Evolutionary conservation across 2,113 vertebrate genomes (phyloP), one percentile per base, ranked within the genome.

Genomic region (Cyprinodon tularosa): DNA sequence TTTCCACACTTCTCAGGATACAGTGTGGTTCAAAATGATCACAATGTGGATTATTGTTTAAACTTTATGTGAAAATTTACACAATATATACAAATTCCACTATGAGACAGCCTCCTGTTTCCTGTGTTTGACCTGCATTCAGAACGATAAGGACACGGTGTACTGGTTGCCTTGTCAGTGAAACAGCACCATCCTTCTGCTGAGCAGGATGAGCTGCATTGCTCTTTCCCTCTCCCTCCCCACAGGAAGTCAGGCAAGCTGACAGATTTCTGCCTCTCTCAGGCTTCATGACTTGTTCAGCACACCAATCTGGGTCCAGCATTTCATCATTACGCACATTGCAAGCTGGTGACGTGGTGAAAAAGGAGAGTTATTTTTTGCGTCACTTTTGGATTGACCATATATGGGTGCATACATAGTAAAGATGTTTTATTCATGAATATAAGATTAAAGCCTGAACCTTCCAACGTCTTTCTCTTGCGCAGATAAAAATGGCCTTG

Each of bases 311-410:
- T 73, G 88, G 59, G 66, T 77, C 59, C 61, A 1, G 68, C 79
- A 71, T 82, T 85, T 89, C 80, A 74, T 88, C 74, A 66, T 88
- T 91, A 84, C 91, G 92, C 90, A 92, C 85, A 61, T 61, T 44
- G 48, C 53, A 78, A 74, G 82, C 42, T 67, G 61, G 10, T 94
- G 93, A 94, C 92, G 93, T 90, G 90, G 48, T 53, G 29, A 84
- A 72, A 83, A 80, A 78, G 78, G 86, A 80, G 72, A 73, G 72
- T 65, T 62, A 10, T 81, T 74, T 81, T 86, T 77, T 84, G 74
- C 88, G 83, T 91, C 90, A 91, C 88, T 82, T 59, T 68, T 67
- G 65, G 67, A 59, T 66, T 57, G 78, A 74, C 85, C 85, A 74
- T 88, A 85, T 89, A 79, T 84, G 80, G 88, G 73, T 83, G 3